Base-by-base conservation (phyloP, 2,797 vertebrate genomes). In the Sebastes nivosus region DNA sequence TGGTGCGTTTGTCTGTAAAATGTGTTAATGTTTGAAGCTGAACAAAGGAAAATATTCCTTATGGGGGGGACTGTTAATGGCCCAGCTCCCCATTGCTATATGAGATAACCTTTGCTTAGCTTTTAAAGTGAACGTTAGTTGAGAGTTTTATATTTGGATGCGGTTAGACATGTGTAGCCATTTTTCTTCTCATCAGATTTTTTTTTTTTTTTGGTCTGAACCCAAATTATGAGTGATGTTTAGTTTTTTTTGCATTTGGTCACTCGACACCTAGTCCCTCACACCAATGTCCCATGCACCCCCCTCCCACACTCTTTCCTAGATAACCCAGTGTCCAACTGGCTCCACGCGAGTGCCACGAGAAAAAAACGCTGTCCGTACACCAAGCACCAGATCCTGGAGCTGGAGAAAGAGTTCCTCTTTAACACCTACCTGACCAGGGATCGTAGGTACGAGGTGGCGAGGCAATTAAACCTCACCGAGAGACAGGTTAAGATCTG, bases 401-500 rank as follows among this genome's bases (percentile, higher is more conserved):
- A 99, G 94, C 93, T 99, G 96, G 98, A 99, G 90, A 99, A 99
- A 81, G 98, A 99, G 84, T 99, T 99, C 94, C 95, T 99, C 67
- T 99, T 99, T 96, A 99, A 97, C 92, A 98, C 98, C 96, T 99
- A 99, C 95, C 97, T 99, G 93, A 99, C 98, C 88, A 95, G 98
- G 94, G 98, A 99, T 96, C 97, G 98, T 73, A 97, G 98, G 95
- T 99, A 99, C 77, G 98, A 99, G 93, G 98, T 99, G 89, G 98
- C 98, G 69, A 96, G 98, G 79, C 96, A 96, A 81, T 94, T 99
- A 75, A 99, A 97, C 92, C 95, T 99, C 90, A 98, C 98, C 2
- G 98, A 99, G 92, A 97, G 98, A 96, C 98, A 99, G 96, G 98
- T 99, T 92, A 99, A 99, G 95, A 99, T 99, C 92, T 99, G 98